These are phyloP conservation scores for Brachyhypopomus occidentalis DNA, from an alignment of 2,113 vertebrate genomes.

Conservation along the genomic window DNA sequence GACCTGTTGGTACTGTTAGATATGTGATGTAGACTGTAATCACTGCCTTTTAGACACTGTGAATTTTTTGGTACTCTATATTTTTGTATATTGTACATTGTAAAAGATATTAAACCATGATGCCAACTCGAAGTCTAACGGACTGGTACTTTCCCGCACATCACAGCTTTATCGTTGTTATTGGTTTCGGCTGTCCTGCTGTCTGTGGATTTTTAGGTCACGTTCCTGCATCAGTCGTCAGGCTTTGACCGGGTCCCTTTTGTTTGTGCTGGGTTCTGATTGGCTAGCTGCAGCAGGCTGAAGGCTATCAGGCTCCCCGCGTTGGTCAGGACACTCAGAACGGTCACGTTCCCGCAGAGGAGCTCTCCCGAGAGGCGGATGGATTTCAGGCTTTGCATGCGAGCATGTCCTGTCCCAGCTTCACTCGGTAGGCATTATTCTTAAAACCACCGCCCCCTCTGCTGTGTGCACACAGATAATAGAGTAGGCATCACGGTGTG, in stretches of 20 bases:
- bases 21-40: constrained; percentile 88
- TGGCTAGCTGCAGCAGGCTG: constrained; percentile 12
- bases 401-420: constrained; percentile 15
- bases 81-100: constrained; percentile 98
- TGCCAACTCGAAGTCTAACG: constrained; percentile 62
- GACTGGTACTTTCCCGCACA: constrained; percentile 22
- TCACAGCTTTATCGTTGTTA: not conserved
- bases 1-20: constrained; percentile 84
- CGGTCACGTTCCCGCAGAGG: not conserved
- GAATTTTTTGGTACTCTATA: constrained; percentile 93
- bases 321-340: constrained; percentile 18
- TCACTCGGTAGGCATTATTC: not conserved
- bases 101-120: constrained; percentile 87
- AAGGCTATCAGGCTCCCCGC: constrained; percentile 13
- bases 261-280: constrained; percentile 41
- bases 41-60: constrained; percentile 97
- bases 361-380: constrained; percentile 16
- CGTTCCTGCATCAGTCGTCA: constrained; percentile 22
- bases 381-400: constrained; percentile 29
- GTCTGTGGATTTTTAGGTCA: constrained; percentile 1
- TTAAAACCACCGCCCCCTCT: not conserved
- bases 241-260: constrained; percentile 26
- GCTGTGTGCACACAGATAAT: constrained; percentile 14
- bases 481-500: not conserved
- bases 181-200: not conserved